phyloP scores from a whole-genome alignment of 2,888 invertebrate genomes.

The Eupithecia exiguata region DNA sequence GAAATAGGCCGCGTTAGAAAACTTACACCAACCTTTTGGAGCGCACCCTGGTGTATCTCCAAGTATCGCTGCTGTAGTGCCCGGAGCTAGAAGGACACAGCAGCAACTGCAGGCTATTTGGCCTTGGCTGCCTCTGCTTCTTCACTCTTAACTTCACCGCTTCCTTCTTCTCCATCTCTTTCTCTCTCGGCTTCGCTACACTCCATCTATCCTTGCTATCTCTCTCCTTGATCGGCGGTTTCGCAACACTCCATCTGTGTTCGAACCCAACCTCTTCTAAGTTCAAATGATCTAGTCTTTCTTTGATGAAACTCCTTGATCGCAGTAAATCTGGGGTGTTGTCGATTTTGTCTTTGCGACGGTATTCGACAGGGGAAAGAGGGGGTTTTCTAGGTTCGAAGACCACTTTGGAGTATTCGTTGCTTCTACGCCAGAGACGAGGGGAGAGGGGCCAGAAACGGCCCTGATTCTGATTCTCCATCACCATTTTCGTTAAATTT shows the following conservation, averaged over 20 bases:
- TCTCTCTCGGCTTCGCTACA: constrained; percentile 46
- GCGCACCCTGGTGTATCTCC: constrained; percentile 77
- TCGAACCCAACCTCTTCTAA: constrained; percentile 60
- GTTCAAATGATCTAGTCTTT: constrained; percentile 68
- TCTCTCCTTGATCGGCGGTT: constrained; percentile 68
- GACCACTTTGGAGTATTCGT: constrained; percentile 78
- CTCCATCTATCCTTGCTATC: constrained; percentile 34
- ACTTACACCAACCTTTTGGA: constrained; percentile 69
- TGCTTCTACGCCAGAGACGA: constrained; percentile 77
- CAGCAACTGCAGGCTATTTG: constrained; percentile 76
- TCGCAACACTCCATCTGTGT: constrained; percentile 67
- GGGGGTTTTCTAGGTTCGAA: constrained; percentile 77
- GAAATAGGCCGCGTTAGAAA: not conserved
- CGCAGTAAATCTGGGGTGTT: constrained; percentile 70
- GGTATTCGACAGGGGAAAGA: constrained; percentile 68
- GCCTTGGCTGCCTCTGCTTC: constrained; percentile 74
- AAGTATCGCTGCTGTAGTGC: constrained; percentile 78
- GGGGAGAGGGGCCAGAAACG: constrained; percentile 80
- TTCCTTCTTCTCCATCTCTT: constrained; percentile 59
- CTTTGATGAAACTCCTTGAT: constrained; percentile 67
- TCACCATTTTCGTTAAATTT: constrained; percentile 67
- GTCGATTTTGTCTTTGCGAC: constrained; percentile 52
- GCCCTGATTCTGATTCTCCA: constrained; percentile 75
- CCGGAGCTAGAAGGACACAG: constrained; percentile 77
- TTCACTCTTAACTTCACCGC: constrained; percentile 72